Percentiles rank a stretch among this genome's conserved stretches.
Evolutionary conservation across 2,888 invertebrate species (phyloP).

Genomic region (Alloscopus bannaensis): DNA sequence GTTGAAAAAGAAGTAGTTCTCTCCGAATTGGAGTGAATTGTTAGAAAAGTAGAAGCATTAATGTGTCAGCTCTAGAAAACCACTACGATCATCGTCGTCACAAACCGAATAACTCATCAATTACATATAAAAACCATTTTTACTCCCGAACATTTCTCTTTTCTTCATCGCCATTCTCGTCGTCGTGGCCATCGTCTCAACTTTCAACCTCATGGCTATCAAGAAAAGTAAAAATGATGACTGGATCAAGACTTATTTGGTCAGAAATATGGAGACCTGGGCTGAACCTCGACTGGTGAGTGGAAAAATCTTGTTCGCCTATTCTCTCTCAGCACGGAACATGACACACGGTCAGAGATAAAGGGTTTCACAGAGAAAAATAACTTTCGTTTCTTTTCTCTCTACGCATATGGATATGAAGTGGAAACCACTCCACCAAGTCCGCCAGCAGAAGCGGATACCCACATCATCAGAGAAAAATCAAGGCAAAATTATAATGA

Average conservation of each 20-base stretch:
- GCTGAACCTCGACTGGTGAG: constrained; percentile 7
- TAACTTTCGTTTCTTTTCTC: constrained; percentile 25
- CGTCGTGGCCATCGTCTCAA: constrained; percentile 40
- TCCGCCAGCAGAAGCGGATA: neutral
- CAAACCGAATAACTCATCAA: too few species aligned
- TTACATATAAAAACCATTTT: too few species aligned
- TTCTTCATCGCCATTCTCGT: constrained; percentile 12
- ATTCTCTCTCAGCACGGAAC: constrained; percentile 39
- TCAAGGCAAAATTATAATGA: constrained; percentile 49
- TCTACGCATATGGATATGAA: neutral
- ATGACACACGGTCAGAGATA: constrained; percentile 22
- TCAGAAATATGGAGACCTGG: constrained; percentile 42
- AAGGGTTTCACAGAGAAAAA: constrained; percentile 9
- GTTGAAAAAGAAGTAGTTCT: constrained; percentile 8
- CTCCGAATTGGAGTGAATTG: constrained; percentile 10
- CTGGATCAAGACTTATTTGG: constrained; percentile 64
- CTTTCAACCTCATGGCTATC: constrained; percentile 58
- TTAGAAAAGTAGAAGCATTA: too few species aligned
- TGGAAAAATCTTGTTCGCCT: constrained; percentile 39
- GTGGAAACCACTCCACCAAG: neutral
- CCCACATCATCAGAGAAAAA: constrained; percentile 25
- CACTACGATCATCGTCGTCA: too few species aligned
- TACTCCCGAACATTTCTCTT: neutral
- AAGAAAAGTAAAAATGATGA: constrained; percentile 56
- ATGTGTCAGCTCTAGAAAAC: too few species aligned